Conservation (phyloP, 2,888 invertebrate genomes). For the Phorcus lineatus region DNA sequence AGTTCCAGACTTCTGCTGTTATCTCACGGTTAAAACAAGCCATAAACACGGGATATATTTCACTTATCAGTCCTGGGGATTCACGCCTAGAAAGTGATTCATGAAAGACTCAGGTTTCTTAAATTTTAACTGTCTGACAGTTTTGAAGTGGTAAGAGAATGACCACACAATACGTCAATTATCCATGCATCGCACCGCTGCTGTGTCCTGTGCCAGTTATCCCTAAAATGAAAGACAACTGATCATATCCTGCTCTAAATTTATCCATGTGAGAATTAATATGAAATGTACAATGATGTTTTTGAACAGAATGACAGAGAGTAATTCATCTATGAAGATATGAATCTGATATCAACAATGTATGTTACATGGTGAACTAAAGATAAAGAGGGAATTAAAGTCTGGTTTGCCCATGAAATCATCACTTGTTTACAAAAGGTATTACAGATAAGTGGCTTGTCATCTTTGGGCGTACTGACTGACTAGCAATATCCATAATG, state of each 20-base stretch:
- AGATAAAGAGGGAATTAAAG: conserved; percentile 2
- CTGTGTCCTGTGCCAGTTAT: background rate
- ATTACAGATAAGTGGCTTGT: background rate
- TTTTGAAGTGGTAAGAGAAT: background rate
- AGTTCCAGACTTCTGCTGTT: too few species aligned
- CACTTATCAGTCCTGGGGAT: too few species aligned
- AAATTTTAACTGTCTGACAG: too few species aligned
- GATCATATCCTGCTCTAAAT: background rate
- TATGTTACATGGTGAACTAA: background rate
- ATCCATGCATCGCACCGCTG: background rate
- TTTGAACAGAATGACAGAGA: background rate
- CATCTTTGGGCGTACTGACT: background rate
- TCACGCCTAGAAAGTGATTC: too few species aligned
- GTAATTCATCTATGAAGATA: conserved; percentile 2
- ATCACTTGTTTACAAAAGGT: background rate
- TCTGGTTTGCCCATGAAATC: background rate
- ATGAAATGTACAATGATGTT: conserved; percentile 4
- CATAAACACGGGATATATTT: too few species aligned
- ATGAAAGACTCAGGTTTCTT: too few species aligned
- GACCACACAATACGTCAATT: conserved; percentile 2
- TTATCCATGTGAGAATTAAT: background rate
- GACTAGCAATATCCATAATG: background rate
- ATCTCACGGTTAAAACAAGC: too few species aligned
- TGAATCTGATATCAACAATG: conserved; percentile 5
- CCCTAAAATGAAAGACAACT: background rate